phyloP scores from a whole-genome alignment of 2,888 invertebrate species.

The Athalia rosae region DNA sequence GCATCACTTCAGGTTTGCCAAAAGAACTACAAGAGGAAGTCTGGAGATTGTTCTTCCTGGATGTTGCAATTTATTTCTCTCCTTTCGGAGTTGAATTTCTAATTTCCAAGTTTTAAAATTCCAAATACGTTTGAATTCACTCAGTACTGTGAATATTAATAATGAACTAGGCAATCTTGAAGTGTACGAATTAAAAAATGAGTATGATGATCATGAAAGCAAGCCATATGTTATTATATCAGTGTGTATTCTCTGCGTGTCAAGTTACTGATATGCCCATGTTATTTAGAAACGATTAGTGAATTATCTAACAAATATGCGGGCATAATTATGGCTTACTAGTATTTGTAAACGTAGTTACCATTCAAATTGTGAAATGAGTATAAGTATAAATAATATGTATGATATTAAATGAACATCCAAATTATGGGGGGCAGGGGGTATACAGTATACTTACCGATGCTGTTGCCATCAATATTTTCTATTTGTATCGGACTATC shows the following conservation, averaged over 20 bases:
- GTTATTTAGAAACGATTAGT: conserved; percentile 38
- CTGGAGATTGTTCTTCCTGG: conserved; percentile 36
- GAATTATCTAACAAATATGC: neutral
- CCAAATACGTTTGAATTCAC: neutral
- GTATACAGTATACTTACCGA: conserved; percentile 69
- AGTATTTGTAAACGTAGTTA: too few relatives aligned
- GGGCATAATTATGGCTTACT: neutral
- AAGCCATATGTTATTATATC: conserved; percentile 43
- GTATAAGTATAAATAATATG: too few relatives aligned
- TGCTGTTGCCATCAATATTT: conserved; percentile 78
- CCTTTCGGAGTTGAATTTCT: neutral
- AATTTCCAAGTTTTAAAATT: conserved; percentile 4
- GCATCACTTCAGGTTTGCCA: conserved; percentile 35
- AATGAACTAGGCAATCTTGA: neutral
- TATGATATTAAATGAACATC: conserved; percentile 23
- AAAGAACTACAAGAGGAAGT: conserved; percentile 35
- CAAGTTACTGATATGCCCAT: conserved; percentile 14
- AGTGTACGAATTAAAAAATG: neutral
- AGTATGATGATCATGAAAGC: neutral
- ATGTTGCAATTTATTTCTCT: conserved; percentile 11
- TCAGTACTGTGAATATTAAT: neutral
- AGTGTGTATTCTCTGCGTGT: neutral
- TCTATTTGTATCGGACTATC: conserved; percentile 92
- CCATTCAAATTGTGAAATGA: too few relatives aligned
- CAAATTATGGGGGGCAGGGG: conserved; percentile 48